Percentiles rank a stretch among this genome's conserved stretches.
phyloP scores from a whole-genome alignment of 2,797 vertebrate genomes.

The Carduelis carduelis region DNA sequence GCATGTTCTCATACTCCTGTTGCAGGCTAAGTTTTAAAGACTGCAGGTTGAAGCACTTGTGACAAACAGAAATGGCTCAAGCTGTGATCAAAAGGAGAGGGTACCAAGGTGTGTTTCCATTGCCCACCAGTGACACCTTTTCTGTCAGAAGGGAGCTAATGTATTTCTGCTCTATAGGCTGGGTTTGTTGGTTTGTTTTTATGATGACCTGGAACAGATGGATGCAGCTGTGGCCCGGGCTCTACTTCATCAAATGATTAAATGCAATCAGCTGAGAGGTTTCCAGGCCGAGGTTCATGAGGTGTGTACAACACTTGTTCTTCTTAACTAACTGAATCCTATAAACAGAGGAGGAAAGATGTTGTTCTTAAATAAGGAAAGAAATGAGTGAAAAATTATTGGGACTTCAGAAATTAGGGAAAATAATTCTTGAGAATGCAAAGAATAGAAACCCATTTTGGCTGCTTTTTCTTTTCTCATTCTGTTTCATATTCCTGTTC shows the following conservation, averaged over 20 bases:
- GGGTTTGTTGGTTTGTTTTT: conserved; percentile 82
- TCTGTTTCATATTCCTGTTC: background rate
- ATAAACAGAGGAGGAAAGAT: background rate
- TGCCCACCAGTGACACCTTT: background rate
- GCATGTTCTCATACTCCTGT: background rate
- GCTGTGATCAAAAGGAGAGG: background rate
- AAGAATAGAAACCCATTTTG: background rate
- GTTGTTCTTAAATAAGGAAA: background rate
- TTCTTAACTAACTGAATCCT: background rate
- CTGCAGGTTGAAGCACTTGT: background rate
- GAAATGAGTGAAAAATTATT: background rate
- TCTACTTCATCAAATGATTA: conserved; percentile 83
- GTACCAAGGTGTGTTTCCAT: background rate
- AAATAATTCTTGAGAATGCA: background rate
- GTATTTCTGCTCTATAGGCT: conserved; percentile 61
- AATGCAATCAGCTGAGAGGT: conserved; percentile 76
- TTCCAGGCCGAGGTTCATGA: conserved; percentile 75
- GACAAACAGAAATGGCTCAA: background rate
- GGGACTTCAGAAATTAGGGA: background rate
- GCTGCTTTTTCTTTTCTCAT: background rate
- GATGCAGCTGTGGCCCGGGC: conserved; percentile 71
- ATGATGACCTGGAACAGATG: conserved; percentile 70
- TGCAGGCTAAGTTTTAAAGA: background rate
- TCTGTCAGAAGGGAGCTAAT: background rate
- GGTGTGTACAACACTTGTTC: conserved; percentile 45